phyloP scores from a whole-genome alignment of 2,113 vertebrate species.

The Pampusana beccarii region DNA sequence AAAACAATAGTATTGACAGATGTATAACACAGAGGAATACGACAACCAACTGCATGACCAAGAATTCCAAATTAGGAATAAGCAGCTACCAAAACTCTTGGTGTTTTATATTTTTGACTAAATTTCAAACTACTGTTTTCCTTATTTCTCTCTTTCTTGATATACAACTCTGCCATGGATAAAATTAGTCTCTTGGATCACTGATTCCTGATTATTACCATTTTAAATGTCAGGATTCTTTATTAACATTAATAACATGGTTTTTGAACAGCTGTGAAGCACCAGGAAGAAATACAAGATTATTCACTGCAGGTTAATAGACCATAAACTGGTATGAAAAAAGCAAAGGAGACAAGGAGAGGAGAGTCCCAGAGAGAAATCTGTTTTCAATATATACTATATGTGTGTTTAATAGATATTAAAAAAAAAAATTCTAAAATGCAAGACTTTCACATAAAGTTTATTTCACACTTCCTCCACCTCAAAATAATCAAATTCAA shows the following conservation, averaged over 20 bases:
- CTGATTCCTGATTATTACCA: neutral
- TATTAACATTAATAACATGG: neutral
- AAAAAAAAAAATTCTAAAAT: neutral
- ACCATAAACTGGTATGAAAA: neutral
- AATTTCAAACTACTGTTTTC: neutral
- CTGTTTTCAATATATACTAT: neutral
- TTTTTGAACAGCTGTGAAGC: neutral
- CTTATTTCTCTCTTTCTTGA: neutral
- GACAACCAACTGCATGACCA: neutral
- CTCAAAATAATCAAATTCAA: neutral
- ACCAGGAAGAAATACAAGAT: neutral
- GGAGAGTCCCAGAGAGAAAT: neutral
- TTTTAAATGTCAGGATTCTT: neutral
- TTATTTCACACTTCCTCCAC: neutral
- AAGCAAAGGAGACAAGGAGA: neutral
- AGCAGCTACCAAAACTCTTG: neutral
- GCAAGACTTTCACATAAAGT: neutral
- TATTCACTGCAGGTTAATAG: neutral
- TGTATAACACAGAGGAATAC: fast-evolving
- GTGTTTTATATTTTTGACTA: neutral
- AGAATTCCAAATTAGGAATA: neutral
- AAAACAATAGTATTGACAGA: fast-evolving
- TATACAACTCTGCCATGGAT: neutral
- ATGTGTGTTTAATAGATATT: no score
- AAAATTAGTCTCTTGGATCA: neutral